Evolutionary conservation across 2,797 vertebrate species (phyloP), one percentile per base, ranked within the genome.

Genomic region (Capromys pilorides): DNA sequence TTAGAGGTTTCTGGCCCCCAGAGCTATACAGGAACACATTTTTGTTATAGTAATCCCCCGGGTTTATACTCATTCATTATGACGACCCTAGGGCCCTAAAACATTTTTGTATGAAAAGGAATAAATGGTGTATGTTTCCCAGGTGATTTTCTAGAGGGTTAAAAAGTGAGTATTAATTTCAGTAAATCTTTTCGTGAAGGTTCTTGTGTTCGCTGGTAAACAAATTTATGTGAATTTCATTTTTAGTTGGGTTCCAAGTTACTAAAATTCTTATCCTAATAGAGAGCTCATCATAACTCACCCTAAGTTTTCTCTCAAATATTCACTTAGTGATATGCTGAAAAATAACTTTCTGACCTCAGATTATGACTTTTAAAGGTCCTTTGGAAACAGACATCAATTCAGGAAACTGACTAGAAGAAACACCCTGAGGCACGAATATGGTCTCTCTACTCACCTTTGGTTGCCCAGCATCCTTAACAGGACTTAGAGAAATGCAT

Each of bases 181-280:
- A 92, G 39, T 36, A 89, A 88, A 95, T 62, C 45, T 67, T 93
- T 93, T 93, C 62, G 78, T 24, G 86, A 89, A 84, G 31, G 83
- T 82, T 88, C n/a, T 91, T 80, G 12, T 45, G 19, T 64, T 88
- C 28, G 73, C 5, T 83, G 64, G 73, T 62, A 80, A 94, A 88
- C 57, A 77, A 94, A 91, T 71, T 49, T 90, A 64, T 49, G 6
- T 69, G 1, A 95, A 41, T 18, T 91, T 75, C 94, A 86, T 77
- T 91, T 90, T 93, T 66, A 95, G 81, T 71, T 83, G 90, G 26
- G 21, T 54, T 94, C 33, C 81, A 69, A 73, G 19, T 90, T 51
- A 33, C 84, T 90, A 83, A 94, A 94, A 71, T 22, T 85, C n/a
- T n/a, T 51, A 77, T 54, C 92, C 26, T 39, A 22, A 95, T 86